phyloP scores from a whole-genome alignment of 2,113 vertebrate species.

The Oxyura jamaicensis region DNA sequence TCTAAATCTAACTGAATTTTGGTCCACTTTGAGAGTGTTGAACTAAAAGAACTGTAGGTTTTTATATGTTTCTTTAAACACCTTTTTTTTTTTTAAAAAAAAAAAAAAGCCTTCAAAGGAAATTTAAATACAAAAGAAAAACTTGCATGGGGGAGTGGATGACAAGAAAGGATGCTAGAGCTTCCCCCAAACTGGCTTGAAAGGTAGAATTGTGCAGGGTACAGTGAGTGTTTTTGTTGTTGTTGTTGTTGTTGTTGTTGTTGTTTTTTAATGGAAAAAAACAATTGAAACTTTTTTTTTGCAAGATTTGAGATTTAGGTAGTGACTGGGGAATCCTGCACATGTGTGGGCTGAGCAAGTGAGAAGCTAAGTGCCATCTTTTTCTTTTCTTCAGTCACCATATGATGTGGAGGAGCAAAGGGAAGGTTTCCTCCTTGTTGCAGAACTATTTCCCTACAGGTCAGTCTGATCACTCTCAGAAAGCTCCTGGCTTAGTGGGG shows the following conservation, averaged over 20 bases:
- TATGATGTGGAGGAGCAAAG: not conserved
- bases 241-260: too few relatives aligned
- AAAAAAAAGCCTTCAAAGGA: not conserved
- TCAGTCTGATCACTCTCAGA: not conserved
- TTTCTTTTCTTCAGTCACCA: not conserved
- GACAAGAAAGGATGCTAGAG: not conserved
- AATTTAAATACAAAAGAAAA: not conserved
- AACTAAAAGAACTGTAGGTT: not conserved
- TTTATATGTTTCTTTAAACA: not conserved
- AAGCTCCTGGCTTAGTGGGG: not conserved
- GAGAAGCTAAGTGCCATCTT: not conserved
- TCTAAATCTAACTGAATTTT: not conserved
- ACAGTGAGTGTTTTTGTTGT: not conserved
- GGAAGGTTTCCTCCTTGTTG: not conserved
- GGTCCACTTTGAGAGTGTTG: not conserved
- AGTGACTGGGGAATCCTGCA: not conserved
- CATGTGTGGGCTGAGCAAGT: not conserved
- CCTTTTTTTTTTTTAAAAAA: not conserved
- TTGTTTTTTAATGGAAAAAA: too few relatives aligned
- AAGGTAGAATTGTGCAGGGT: not conserved
- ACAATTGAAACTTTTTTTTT: not conserved
- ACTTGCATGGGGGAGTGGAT: not conserved
- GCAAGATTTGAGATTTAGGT: not conserved
- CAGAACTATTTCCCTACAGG: not conserved
- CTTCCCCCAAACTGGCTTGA: not conserved